Conservation (phyloP, 2,797 vertebrate species). For the Telmatherina bonti region DNA sequence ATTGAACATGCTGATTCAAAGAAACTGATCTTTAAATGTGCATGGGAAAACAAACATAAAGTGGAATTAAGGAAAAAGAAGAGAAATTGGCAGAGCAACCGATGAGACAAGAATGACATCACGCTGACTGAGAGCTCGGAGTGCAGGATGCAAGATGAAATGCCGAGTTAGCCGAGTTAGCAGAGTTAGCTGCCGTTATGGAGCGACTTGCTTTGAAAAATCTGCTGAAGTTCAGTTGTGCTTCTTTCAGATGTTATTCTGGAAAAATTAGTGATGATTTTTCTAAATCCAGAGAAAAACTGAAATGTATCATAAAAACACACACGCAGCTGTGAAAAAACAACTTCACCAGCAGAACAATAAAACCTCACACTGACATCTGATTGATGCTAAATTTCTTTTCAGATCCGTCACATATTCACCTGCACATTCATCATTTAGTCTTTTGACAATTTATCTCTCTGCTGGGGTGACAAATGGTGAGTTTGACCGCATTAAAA, state of each 20-base stretch:
- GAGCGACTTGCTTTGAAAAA: too few species aligned
- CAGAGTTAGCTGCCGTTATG: too few species aligned
- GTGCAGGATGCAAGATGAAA: too few species aligned
- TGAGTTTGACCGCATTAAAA: slow-evolving; percentile 31
- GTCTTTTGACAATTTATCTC: slow-evolving; percentile 30
- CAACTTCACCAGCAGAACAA: background rate
- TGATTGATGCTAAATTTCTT: slow-evolving; percentile 37
- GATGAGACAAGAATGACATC: too few species aligned
- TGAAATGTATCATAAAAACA: background rate
- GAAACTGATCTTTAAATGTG: too few species aligned
- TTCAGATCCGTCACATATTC: slow-evolving; percentile 30
- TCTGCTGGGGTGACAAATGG: slow-evolving; percentile 34
- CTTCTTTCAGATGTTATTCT: background rate
- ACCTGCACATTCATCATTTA: slow-evolving; percentile 45
- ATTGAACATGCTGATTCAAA: too few species aligned
- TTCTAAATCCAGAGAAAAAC: background rate
- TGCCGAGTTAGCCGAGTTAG: too few species aligned
- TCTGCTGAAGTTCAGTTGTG: background rate
- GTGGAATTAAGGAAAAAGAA: too few species aligned
- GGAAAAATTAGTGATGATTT: background rate
- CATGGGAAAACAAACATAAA: too few species aligned
- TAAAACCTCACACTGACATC: slow-evolving; percentile 15
- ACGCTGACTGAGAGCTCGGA: too few species aligned
- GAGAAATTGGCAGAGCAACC: too few species aligned
- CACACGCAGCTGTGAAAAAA: background rate